Evolutionary conservation across 2,888 invertebrate species (phyloP).

Genomic region (Entomobrya multifasciata): DNA sequence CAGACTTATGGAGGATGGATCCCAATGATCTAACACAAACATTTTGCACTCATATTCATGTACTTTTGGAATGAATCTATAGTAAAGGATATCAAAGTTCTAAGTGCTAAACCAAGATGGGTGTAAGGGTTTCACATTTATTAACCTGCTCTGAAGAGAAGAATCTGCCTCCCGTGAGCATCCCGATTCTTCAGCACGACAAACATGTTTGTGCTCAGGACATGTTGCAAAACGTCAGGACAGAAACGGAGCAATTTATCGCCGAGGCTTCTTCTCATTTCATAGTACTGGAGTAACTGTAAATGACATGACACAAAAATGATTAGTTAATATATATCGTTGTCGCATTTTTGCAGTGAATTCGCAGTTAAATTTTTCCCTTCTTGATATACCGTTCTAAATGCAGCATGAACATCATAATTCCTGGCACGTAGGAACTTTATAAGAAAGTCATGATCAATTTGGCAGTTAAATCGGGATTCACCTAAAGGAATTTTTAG

Average conservation of each 20-base stretch:
- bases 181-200: slow-evolving; percentile 67
- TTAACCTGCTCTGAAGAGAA: slow-evolving; percentile 64
- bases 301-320: not conserved
- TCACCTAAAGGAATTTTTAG: slow-evolving; percentile 22
- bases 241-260: slow-evolving; percentile 53
- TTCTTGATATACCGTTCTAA: slow-evolving; percentile 58
- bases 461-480: slow-evolving; percentile 48
- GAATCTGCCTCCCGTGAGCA: slow-evolving; percentile 64
- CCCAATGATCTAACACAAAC: slow-evolving; percentile 67
- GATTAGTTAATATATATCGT: not conserved
- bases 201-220: slow-evolving; percentile 61
- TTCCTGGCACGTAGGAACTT: slow-evolving; percentile 70
- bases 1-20: slow-evolving; percentile 53
- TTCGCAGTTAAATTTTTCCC: no score
- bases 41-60: no score
- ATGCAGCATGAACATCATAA: slow-evolving; percentile 64
- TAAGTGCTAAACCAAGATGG: no score
- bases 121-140: no score
- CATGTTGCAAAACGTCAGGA: slow-evolving; percentile 45
- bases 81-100: no score
- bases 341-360: not conserved
- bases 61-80: no score
- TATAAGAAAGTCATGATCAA: slow-evolving; percentile 68
- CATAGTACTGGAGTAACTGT: slow-evolving; percentile 65
- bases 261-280: slow-evolving; percentile 56